Evolutionary conservation across 2,888 invertebrate species (phyloP), one percentile per base, ranked within the genome.

Genomic region (Candidula unifasciata): DNA sequence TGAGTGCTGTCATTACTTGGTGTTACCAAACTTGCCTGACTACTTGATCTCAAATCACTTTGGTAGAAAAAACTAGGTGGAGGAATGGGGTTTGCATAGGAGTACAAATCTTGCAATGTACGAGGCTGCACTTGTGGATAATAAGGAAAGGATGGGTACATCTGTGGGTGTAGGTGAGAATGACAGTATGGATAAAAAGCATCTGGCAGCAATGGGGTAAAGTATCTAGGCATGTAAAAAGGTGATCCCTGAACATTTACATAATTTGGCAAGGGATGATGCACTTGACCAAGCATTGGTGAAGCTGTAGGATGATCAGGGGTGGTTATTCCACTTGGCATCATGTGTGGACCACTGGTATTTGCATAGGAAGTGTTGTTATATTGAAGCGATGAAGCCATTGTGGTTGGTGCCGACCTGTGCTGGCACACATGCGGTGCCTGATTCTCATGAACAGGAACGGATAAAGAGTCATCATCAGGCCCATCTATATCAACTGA

Each of bases 401-500:
- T 24, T 24, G 35, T 35, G n/a, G 13, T 44, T 0, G 77, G n/a
- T 35, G 24, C 24, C 3, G 27, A 24, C n/a, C 21, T 78, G 35
- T n/a, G 18, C 33, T 76, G 24, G 27, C 1, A 54, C 5, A 21
- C 21, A 0, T 3, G 10, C n/a, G 10, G 13, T 60, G 18, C 64
- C 24, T 6, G 35, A 64, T n/a, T 64, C 10, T 57, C 57, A 54
- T 76, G 76, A 3, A 24, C 2, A n/a, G 64, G 37, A 13, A 27
- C 1, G 2, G 6, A 54, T 54, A 54, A 16, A 16, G 13, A 16
- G 18, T 76, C 76, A 54, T 30, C 60, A 77, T 77, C 16, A 78
- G 77, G 77, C 24, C 77, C 77, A 78, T 78, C 77, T 30, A 64
- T 35, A 37, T 16, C 77, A 24, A 78, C n/a, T 35, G 64, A 78